Conservation (phyloP, 1,140 invertebrate genomes). For the Leptopilina boulardi region DNA sequence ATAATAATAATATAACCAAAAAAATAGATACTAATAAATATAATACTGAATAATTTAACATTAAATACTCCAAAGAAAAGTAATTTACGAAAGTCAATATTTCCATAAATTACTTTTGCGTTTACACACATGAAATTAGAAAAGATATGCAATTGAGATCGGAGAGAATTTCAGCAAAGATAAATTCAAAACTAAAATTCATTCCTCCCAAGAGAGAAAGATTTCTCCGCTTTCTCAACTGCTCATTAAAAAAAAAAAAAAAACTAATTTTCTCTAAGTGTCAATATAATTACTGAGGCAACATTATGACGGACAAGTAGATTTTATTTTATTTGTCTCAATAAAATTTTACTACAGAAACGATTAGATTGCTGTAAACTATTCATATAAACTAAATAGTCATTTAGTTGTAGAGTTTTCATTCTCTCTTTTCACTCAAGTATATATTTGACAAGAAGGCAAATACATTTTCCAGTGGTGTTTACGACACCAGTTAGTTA, state of each 20-base stretch:
- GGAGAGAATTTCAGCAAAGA: too few relatives aligned
- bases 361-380: constrained; percentile 13
- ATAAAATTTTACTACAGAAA: neutral
- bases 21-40: too few relatives aligned
- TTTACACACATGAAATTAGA: too few relatives aligned
- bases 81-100: too few relatives aligned
- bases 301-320: neutral
- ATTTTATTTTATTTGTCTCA: neutral
- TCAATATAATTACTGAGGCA: neutral
- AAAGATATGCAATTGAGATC: too few relatives aligned
- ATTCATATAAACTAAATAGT: constrained; percentile 8
- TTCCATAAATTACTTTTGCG: too few relatives aligned
- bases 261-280: neutral
- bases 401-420: constrained; percentile 2
- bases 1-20: too few relatives aligned
- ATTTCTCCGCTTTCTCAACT: constrained; percentile 4
- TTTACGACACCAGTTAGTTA: constrained; percentile 21
- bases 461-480: neutral
- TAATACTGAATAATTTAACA: too few relatives aligned
- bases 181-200: too few relatives aligned
- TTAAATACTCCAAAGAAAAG: too few relatives aligned
- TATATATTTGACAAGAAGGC: neutral
- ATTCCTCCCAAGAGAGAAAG: neutral
- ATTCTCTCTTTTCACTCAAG: too few relatives aligned
- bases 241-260: constrained; percentile 8